Conservation (phyloP, 2,113 vertebrate genomes). For the Phaethon lepturus region DNA sequence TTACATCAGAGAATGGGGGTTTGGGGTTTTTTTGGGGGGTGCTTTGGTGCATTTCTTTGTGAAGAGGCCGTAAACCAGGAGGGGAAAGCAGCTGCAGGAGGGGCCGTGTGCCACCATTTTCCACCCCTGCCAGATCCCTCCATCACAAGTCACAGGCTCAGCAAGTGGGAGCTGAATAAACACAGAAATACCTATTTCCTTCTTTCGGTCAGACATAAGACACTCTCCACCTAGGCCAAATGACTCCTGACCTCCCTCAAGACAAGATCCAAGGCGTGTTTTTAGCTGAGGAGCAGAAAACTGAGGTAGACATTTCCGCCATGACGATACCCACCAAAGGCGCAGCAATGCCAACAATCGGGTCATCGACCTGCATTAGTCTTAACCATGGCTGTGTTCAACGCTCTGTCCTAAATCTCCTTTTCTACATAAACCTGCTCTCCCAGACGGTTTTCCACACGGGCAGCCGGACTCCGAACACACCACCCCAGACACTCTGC, state of each 20-base stretch:
- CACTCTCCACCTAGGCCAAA: not conserved
- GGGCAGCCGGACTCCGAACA: not conserved
- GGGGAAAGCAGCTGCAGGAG: not conserved
- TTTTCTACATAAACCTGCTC: not conserved
- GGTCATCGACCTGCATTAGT: not conserved
- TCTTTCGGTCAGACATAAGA: not conserved
- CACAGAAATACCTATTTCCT: not conserved
- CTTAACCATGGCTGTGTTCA: not conserved
- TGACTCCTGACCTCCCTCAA: not conserved
- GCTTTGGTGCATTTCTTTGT: not conserved
- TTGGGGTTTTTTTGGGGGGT: not conserved
- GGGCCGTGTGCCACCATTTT: accelerated
- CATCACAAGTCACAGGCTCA: not conserved
- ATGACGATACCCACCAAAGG: not conserved
- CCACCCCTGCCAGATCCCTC: not conserved
- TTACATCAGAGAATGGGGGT: not conserved
- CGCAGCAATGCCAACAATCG: not conserved
- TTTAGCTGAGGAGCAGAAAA: not conserved
- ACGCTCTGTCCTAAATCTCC: not conserved
- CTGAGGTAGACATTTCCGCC: not conserved
- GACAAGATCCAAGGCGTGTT: not conserved
- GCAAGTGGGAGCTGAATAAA: not conserved
- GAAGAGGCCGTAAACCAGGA: not conserved
- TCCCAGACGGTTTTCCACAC: not conserved
- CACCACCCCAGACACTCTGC: accelerated